A percentile compares a stretch with the other conserved stretches of the same genome.
Evolutionary conservation across 2,113 vertebrate species (phyloP).

Genomic region (Papio anubis): DNA sequence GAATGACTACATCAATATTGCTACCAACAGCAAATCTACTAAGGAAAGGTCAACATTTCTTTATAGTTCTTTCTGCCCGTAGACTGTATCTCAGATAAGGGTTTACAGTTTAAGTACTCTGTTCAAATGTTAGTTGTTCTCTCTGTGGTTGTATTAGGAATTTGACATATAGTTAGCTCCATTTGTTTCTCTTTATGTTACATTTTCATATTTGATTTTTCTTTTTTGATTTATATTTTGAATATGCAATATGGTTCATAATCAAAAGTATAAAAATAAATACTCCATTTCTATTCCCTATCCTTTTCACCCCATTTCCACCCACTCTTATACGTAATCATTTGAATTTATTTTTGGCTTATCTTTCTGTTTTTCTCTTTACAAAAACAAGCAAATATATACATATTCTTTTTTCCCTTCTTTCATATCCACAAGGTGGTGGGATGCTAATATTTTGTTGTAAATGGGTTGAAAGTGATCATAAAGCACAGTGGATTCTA

Average conservation of each 20-base stretch:
- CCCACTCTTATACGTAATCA: not conserved
- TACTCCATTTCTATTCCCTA: not conserved
- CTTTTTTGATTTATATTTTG: not conserved
- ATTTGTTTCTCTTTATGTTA: not conserved
- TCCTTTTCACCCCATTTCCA: not conserved
- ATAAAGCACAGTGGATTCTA: not conserved
- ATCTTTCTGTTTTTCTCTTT: not conserved
- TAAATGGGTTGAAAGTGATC: not conserved
- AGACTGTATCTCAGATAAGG: not conserved
- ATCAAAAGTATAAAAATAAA: not conserved
- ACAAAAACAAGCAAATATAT: not conserved
- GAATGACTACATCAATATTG: not conserved
- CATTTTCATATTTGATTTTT: not conserved
- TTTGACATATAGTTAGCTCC: not conserved
- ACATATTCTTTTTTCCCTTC: not conserved
- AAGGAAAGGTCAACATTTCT: not conserved
- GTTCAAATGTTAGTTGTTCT: not conserved
- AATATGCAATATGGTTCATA: not conserved
- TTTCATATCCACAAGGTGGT: not conserved
- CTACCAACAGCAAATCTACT: not conserved
- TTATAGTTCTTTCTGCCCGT: not conserved
- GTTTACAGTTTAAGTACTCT: not conserved
- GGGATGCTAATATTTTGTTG: not conserved
- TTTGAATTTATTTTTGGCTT: not conserved
- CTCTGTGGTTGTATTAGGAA: not conserved